A percentile compares a stretch with the other conserved stretches of the same genome.
Evolutionary conservation across 2,113 vertebrate genomes (phyloP).

Genomic region (Tupaia tana): DNA sequence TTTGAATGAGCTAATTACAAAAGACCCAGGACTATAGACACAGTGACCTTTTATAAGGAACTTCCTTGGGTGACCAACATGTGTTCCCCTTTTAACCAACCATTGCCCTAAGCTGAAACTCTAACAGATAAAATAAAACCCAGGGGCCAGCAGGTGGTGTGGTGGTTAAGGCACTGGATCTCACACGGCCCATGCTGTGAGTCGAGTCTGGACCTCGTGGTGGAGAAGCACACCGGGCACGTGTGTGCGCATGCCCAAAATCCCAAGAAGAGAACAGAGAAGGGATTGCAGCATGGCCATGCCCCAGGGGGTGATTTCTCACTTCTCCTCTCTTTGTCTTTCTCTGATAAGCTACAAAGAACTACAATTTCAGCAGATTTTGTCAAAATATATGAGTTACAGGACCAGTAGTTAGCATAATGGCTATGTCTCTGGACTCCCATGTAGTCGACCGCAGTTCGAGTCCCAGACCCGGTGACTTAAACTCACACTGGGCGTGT

Average conservation of each 20-base stretch:
- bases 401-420: background rate
- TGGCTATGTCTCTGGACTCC: too few species aligned
- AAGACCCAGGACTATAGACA: background rate
- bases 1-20: background rate
- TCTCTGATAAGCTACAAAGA: background rate
- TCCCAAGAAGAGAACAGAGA: too few species aligned
- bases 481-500: too few species aligned
- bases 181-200: too few species aligned
- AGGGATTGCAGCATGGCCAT: background rate
- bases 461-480: too few species aligned
- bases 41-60: background rate
- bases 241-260: too few species aligned
- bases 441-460: too few species aligned
- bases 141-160: background rate
- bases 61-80: background rate
- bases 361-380: background rate
- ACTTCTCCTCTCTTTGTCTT: too few species aligned
- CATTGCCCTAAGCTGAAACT: background rate
- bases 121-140: slow-evolving; percentile 11
- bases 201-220: too few species aligned
- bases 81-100: background rate
- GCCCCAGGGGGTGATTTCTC: background rate
- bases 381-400: background rate
- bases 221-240: too few species aligned
- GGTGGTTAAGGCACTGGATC: too few species aligned